Evolutionary conservation across 2,797 vertebrate species (phyloP), one percentile per base, ranked within the genome.

Genomic region (Chelonia mydas): DNA sequence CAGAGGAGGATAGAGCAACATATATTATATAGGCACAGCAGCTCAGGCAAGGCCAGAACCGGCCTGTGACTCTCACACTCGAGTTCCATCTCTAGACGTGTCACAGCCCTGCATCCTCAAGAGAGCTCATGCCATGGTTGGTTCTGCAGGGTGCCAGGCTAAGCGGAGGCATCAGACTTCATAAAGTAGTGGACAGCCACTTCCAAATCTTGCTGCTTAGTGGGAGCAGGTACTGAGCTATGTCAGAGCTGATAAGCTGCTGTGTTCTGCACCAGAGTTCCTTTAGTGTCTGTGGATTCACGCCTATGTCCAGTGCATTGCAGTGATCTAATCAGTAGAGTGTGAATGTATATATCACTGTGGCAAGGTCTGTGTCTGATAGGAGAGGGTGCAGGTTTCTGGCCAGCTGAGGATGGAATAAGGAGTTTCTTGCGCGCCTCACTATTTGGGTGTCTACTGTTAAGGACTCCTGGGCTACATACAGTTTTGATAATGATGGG

Each of bases 321-420:
- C 81, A 49, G 51, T 6, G 4, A 79, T 41, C n/a, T 72, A 11
- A 68, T 1, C 25, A 11, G 55, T 28, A 27, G 55, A 11, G 5
- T 11, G 11, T 27, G 41, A 0, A 0, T 7, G 27, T 6, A 2
- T 0, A 6, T 61, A 19, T 37, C 59, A 33, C 53, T 28, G 11
- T 1, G 7, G n/a, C n/a, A 21, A 5, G 17, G 68, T 31, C n/a
- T 41, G 68, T 23, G 21, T n/a, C n/a, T 72, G 68, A 37, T 72
- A 37, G 21, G 68, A 37, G 4, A 21, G 21, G 68, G 19, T 3
- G 11, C 33, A 53, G 78, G 31, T n/a, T 31, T 5, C 28, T 13
- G 51, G 50, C 49, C 49, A 80, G 33, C 50, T 80, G 17, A 80
- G 33, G 33, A 10, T 51, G 50, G 28, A 59, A 59, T 59, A 59